Evolutionary conservation across 2,888 invertebrate genomes (phyloP).

Genomic region (Cheilosia vulpina): DNA sequence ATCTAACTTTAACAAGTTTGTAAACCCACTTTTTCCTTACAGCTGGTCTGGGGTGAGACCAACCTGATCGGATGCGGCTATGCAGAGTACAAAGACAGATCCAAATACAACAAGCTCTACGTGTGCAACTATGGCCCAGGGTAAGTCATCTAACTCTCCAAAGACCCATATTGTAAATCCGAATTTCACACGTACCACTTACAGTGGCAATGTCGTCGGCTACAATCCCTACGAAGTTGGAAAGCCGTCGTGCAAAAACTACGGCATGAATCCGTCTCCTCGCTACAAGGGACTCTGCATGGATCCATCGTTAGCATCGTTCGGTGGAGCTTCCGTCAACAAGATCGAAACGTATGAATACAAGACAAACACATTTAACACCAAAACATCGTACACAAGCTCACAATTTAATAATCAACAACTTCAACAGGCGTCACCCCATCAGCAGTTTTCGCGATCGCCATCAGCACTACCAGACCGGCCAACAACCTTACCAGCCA

Average conservation of each 20-base stretch:
- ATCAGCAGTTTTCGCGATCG: constrained; percentile 79
- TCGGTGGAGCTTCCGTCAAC: constrained; percentile 84
- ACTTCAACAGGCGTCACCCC: constrained; percentile 61
- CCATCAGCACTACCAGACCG: constrained; percentile 80
- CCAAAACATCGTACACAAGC: constrained; percentile 77
- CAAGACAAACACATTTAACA: constrained; percentile 78
- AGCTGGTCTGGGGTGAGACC: constrained; percentile 95
- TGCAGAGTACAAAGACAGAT: constrained; percentile 90
- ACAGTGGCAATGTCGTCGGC: constrained; percentile 90
- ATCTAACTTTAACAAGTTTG: background rate
- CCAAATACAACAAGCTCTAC: constrained; percentile 92
- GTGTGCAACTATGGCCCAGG: constrained; percentile 94
- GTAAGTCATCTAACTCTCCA: constrained; percentile 82
- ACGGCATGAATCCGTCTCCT: constrained; percentile 88
- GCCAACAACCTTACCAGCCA: constrained; percentile 71
- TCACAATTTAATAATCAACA: constrained; percentile 67
- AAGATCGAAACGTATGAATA: constrained; percentile 82
- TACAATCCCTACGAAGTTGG: constrained; percentile 91
- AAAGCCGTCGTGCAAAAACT: constrained; percentile 88
- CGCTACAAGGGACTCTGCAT: constrained; percentile 91
- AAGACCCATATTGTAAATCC: background rate
- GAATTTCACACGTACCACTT: constrained; percentile 25
- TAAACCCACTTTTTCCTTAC: constrained; percentile 61
- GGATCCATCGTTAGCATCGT: constrained; percentile 77
- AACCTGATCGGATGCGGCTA: constrained; percentile 94